A percentile compares a stretch with the other conserved stretches of the same genome.
Conservation (phyloP, 2,113 vertebrate genomes). For the Petroica traversi region DNA sequence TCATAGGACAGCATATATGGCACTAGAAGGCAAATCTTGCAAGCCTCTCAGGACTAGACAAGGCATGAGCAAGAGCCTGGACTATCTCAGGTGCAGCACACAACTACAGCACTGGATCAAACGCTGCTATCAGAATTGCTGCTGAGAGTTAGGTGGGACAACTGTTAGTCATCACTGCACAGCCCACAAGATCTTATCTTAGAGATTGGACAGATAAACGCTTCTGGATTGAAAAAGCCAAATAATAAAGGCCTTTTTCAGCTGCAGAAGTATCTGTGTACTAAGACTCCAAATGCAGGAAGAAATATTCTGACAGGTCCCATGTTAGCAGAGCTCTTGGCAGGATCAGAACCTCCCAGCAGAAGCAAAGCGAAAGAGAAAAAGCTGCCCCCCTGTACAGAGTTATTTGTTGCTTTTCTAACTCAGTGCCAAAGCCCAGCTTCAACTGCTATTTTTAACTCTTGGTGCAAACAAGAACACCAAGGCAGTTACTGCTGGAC, state of each 20-base stretch:
- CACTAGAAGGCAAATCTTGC: neutral
- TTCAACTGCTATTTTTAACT: neutral
- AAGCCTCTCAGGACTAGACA: neutral
- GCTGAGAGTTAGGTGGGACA: neutral
- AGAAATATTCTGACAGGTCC: neutral
- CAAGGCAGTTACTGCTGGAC: neutral
- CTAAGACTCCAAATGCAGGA: neutral
- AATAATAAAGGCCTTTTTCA: neutral
- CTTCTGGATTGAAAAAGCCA: neutral
- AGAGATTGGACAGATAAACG: neutral
- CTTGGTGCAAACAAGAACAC: neutral
- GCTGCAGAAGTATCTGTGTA: neutral
- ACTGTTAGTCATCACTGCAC: neutral
- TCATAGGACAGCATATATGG: neutral
- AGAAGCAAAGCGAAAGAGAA: neutral
- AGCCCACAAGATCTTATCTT: neutral
- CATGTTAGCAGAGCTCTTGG: neutral
- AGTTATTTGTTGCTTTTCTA: neutral
- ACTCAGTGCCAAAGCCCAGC: neutral
- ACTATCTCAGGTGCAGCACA: neutral
- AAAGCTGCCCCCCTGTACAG: neutral
- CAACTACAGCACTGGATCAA: neutral
- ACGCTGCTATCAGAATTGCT: neutral
- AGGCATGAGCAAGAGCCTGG: neutral
- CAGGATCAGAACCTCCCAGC: neutral